Percentiles rank a stretch among this genome's conserved stretches.
phyloP scores from a whole-genome alignment of 2,113 vertebrate species.

The Ochotona princeps region DNA sequence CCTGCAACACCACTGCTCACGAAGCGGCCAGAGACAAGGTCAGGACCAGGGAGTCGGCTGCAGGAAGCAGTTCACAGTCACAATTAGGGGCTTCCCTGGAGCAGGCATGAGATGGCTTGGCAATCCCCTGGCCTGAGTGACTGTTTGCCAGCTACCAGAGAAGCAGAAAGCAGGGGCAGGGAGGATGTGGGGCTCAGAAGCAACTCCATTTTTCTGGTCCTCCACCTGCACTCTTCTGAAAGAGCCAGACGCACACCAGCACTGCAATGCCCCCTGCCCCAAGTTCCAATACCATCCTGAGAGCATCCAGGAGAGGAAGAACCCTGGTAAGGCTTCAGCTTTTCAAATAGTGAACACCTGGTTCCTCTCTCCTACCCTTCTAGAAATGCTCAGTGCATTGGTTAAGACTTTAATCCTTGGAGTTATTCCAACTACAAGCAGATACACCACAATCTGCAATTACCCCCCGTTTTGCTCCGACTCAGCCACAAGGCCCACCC shows the following conservation, averaged over 20 bases:
- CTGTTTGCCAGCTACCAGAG: conserved; percentile 23
- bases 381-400: neutral
- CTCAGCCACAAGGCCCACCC: neutral
- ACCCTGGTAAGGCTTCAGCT: neutral
- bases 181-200: neutral
- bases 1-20: neutral
- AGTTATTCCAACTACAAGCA: conserved; percentile 16
- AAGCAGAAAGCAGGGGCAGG: conserved; percentile 14
- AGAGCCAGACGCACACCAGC: neutral
- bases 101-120: conserved; percentile 44
- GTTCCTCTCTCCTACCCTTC: neutral
- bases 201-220: neutral
- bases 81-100: neutral
- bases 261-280: neutral
- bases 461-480: neutral
- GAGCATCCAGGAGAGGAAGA: neutral
- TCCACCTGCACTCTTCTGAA: conserved; percentile 40
- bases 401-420: neutral
- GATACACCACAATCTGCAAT: neutral
- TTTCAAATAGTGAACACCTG: conserved; percentile 4
- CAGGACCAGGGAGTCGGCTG: conserved; percentile 57
- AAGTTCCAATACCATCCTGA: neutral
- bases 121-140: neutral
- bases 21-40: conserved; percentile 34
- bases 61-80: conserved; percentile 48